A percentile compares a stretch with the other conserved stretches of the same genome.
Evolutionary conservation across 1,140 invertebrate species (phyloP).

Genomic region (Caerostris extrusa): DNA sequence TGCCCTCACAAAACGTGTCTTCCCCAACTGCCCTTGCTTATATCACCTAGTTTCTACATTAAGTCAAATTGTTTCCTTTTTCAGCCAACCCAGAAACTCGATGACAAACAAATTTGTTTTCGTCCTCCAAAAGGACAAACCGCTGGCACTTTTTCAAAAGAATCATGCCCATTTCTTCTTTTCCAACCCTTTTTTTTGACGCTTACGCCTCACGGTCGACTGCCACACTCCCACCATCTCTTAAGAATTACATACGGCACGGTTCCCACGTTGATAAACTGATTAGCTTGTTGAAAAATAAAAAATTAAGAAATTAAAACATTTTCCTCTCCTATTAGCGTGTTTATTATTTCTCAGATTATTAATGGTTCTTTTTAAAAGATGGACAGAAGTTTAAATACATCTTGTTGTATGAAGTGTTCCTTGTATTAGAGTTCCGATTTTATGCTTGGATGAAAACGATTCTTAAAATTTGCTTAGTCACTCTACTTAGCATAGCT

Average conservation of each 20-base stretch:
- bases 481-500: not conserved
- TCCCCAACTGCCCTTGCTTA: no score
- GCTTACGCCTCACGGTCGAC: not conserved
- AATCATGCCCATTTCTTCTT: not conserved
- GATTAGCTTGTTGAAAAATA: not conserved
- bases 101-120: not conserved
- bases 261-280: not conserved
- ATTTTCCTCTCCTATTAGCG: not conserved
- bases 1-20: no score
- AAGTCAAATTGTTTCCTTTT: not conserved
- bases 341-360: not conserved
- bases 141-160: not conserved
- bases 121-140: not conserved
- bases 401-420: not conserved
- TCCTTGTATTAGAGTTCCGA: not conserved
- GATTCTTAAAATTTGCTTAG: not conserved
- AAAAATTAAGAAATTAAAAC: not conserved
- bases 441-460: not conserved
- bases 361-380: not conserved
- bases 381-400: not conserved
- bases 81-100: not conserved
- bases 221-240: not conserved
- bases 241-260: not conserved
- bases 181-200: not conserved
- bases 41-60: not conserved